These are phyloP conservation scores for Agonopterix heracliana DNA, from an alignment of 2,888 invertebrate species.

Conservation along the genomic window DNA sequence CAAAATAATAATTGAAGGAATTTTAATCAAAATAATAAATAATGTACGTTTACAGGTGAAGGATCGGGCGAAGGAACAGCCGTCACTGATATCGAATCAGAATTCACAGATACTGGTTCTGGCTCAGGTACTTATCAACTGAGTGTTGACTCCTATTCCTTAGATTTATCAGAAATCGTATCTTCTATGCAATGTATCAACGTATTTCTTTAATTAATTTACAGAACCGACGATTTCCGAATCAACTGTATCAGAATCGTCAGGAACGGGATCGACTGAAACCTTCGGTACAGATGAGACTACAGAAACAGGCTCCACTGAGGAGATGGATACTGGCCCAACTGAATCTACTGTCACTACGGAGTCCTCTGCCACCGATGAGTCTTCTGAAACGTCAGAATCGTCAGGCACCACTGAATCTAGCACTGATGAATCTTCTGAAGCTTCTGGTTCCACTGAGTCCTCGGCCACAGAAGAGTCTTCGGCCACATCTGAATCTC, in stretches of 20 bases:
- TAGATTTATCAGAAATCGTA: too few relatives aligned
- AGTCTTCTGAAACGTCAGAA: slow-evolving; percentile 10
- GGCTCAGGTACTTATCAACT: slow-evolving; percentile 22
- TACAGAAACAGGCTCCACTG: slow-evolving; percentile 5
- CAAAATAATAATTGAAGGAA: too few relatives aligned
- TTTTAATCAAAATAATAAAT: neutral
- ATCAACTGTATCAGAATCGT: slow-evolving; percentile 7
- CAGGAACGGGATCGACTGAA: slow-evolving; percentile 8
- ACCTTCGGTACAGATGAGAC: slow-evolving; percentile 1
- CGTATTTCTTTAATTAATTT: neutral
- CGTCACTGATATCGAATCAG: slow-evolving; percentile 26
- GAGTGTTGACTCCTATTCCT: neutral
- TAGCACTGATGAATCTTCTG: slow-evolving; percentile 1
- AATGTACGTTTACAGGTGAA: slow-evolving; percentile 5
- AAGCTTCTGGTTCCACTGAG: slow-evolving; percentile 1
- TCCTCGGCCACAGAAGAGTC: neutral
- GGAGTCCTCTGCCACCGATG: slow-evolving; percentile 17
- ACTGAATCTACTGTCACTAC: slow-evolving; percentile 6
- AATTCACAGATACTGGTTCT: slow-evolving; percentile 26
- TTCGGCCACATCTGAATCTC: slow-evolving; percentile 4
- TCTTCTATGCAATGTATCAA: too few relatives aligned
- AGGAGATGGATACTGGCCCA: slow-evolving; percentile 6
- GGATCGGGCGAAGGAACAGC: slow-evolving; percentile 7
- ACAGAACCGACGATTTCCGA: slow-evolving; percentile 4
- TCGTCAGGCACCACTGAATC: slow-evolving; percentile 7